A percentile compares a stretch with the other conserved stretches of the same genome.
Conservation (phyloP, 2,113 vertebrate genomes). For the Istiophorus platypterus region DNA sequence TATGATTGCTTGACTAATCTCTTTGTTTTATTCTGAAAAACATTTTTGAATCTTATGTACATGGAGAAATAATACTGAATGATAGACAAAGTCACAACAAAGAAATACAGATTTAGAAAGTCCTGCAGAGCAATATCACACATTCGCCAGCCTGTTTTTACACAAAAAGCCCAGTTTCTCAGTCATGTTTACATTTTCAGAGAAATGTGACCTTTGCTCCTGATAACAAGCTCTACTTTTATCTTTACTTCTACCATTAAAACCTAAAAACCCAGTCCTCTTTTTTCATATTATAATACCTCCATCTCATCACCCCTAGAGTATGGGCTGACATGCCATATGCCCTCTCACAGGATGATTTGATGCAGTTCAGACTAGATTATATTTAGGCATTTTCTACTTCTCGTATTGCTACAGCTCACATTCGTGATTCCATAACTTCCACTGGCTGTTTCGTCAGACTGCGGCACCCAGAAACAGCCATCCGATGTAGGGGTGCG, state of each 20-base stretch:
- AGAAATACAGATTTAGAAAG: neutral
- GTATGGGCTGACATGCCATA: slow-evolving; percentile 15
- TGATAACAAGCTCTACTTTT: neutral
- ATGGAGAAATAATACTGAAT: neutral
- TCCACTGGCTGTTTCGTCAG: slow-evolving; percentile 20
- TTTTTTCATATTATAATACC: slow-evolving; percentile 6
- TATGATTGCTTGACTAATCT: slow-evolving; percentile 21
- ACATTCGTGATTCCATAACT: slow-evolving; percentile 24
- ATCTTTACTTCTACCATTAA: neutral
- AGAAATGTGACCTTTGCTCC: neutral
- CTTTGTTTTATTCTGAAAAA: slow-evolving; percentile 24
- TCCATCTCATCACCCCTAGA: neutral
- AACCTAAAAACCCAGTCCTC: neutral
- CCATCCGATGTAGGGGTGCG: slow-evolving; percentile 5
- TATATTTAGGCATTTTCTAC: slow-evolving; percentile 37
- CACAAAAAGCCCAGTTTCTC: neutral
- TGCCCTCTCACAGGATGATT: slow-evolving; percentile 6
- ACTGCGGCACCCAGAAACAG: slow-evolving; percentile 7
- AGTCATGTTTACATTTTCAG: neutral
- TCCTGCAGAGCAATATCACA: neutral
- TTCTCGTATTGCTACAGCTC: slow-evolving; percentile 35
- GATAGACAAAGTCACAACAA: neutral
- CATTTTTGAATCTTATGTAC: neutral
- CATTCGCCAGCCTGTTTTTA: neutral
- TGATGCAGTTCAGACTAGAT: slow-evolving; percentile 37